Base-by-base conservation (phyloP, 2,888 invertebrate species). In the Aethes cnicana region DNA sequence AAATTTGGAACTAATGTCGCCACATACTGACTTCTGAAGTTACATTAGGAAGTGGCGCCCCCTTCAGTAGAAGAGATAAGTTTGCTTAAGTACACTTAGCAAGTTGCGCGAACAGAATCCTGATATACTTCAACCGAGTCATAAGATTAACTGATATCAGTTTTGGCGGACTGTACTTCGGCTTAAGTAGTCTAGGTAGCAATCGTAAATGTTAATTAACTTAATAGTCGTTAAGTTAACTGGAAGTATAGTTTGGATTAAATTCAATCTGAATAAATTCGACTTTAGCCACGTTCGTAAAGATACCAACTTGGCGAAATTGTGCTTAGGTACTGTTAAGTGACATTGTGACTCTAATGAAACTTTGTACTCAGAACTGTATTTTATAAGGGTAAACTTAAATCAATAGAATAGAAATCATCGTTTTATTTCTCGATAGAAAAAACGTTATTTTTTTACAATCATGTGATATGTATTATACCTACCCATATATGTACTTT, bases 61-160 rank as follows among this genome's bases (percentile, higher is more conserved):
- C 52, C 12, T 33, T 16, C 20, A 25, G 25, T 2, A 1, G 46
- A 33, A 32, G 3, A 11, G 5, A 25, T 46, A 52, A 46, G 20
- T 52, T 46, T 44, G 52, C 12, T 8, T 23, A 32, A 44, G 11
- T 39, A 7, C 20, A 12, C 6, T 20, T 11, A 1, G 41, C 41
- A 26, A 44, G 52, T 39, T 43, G 26, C 23, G 50, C 32, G 52
- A 23, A 39, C 46, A 52, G 52, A 52, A 46, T 52, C 39, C 39
- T 46, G 44, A 52, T 52, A 20, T 52, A 32, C 18, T 23, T 26
- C 8, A 37, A 23, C n/a, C 2, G 20, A 39, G 52, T 32, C 14
- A 14, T 21, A 25, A 52, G 44, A 52, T 52, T 46, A 52, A 52
- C 52, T 35, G 42, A 21, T 33, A 52, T 46, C 52, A 33, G 46